Evolutionary conservation across 2,797 vertebrate species (phyloP), one percentile per base, ranked within the genome.

Genomic region (Rhynchonycteris naso): DNA sequence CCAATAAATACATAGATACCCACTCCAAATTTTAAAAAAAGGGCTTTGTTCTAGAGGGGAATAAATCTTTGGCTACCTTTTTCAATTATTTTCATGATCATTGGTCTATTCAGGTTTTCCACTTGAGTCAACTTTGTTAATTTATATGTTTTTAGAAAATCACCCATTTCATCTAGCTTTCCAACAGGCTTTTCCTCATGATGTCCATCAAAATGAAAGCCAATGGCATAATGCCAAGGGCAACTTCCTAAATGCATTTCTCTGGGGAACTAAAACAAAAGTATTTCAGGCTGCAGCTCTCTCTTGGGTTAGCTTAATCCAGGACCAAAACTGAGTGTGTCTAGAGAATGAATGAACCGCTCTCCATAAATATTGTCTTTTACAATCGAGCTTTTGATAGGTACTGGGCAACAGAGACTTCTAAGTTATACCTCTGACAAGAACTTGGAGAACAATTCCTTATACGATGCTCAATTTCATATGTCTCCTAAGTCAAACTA

Each of bases 181-280:
- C 90, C 33, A 35, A 58, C 33, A 88, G 38, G 10, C 8, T 63
- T 95, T 95, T 92, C 58, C 50, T 92, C 28, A 43, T 68, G 59
- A 74, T 13, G 5, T 59, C 63, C 58, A 94, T 79, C 72, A 97
- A 79, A 95, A 95, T 65, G 66, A 84, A 94, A 93, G 30, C 47
- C 71, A 91, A 26, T 52, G 38, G 87, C 80, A 80, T 72, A 86
- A 90, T 24, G 65, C 54, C 7, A 9, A 91, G n/a, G 75, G 69
- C 72, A 88, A 86, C 69, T 90, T 65, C 15, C 2, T 83, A 71
- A 63, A 82, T 76, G 35, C 35, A 66, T 38, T 69, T 92, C 82
- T 72, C 52, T 19, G 24, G 81, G 54, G 50, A 91, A 85, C 35
- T 43, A 81, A 81, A 52, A 69, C 33, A 56, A 88, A 93, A 93